Conservation (phyloP, 2,888 invertebrate species). For the Brenthis hecate region DNA sequence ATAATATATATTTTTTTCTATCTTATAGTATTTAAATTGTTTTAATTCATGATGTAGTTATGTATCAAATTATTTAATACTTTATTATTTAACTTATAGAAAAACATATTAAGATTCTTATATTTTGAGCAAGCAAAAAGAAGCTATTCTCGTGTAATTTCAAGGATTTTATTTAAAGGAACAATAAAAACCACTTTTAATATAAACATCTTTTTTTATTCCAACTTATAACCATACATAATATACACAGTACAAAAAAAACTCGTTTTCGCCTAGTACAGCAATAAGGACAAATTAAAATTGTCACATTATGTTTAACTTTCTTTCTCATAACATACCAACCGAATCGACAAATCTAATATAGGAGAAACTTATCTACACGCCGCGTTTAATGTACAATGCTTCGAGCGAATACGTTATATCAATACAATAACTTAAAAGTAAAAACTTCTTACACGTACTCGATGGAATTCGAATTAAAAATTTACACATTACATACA, state of each 20-base stretch:
- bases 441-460: conserved; percentile 80
- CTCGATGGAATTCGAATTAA: conserved; percentile 82
- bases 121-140: too few species aligned
- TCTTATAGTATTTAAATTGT: too few species aligned
- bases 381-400: conserved; percentile 79
- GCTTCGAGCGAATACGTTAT: conserved; percentile 80
- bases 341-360: conserved; percentile 80
- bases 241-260: conserved; percentile 93
- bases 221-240: conserved; percentile 89
- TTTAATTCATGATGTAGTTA: too few species aligned
- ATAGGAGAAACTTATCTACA: conserved; percentile 81
- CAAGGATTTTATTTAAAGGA: neutral
- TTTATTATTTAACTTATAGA: too few species aligned
- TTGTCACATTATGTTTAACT: conserved; percentile 74
- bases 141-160: neutral
- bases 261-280: conserved; percentile 82
- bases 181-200: conserved; percentile 61
- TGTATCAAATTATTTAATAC: too few species aligned
- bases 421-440: conserved; percentile 80
- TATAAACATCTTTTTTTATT: conserved; percentile 83
- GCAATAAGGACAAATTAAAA: conserved; percentile 80
- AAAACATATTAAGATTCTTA: too few species aligned
- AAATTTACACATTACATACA: conserved; percentile 82
- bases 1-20: too few species aligned
- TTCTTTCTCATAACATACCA: conserved; percentile 73